These are phyloP conservation scores for Brachycybe producta DNA, from an alignment of 2,888 invertebrate species.

Conservation along the genomic window DNA sequence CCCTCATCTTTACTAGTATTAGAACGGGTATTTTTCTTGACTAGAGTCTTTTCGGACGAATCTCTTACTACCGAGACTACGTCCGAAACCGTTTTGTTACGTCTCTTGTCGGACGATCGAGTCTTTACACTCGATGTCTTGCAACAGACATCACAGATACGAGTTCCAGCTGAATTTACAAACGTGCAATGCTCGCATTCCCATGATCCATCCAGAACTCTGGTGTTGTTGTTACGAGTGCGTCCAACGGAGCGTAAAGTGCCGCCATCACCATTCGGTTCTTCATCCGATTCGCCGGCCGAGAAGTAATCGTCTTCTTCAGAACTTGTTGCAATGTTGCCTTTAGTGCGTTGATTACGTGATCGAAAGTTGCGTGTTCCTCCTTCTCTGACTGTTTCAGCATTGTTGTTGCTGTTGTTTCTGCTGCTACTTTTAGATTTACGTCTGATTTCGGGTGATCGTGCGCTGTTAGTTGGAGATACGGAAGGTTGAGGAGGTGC, in stretches of 20 bases:
- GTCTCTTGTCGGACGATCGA: constrained; percentile 4
- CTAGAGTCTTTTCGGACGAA: no score
- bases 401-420: constrained; percentile 14
- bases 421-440: neutral
- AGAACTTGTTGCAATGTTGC: no score
- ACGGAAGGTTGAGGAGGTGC: constrained; percentile 9
- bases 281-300: constrained; percentile 14
- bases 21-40: no score
- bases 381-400: constrained; percentile 2
- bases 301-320: constrained; percentile 20
- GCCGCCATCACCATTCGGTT: neutral
- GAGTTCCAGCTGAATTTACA: constrained; percentile 63
- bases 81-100: constrained; percentile 17
- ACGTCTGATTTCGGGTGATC: neutral
- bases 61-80: constrained; percentile 5
- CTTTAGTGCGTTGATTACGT: neutral
- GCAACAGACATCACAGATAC: constrained; percentile 73
- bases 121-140: constrained; percentile 52
- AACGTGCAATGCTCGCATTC: constrained; percentile 83
- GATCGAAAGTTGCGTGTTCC: neutral
- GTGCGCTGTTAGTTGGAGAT: constrained; percentile 12
- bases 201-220: constrained; percentile 42
- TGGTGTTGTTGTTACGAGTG: neutral
- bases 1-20: no score
- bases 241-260: neutral